Evolutionary conservation across 2,113 vertebrate species (phyloP).

Genomic region (Pedetes capensis): DNA sequence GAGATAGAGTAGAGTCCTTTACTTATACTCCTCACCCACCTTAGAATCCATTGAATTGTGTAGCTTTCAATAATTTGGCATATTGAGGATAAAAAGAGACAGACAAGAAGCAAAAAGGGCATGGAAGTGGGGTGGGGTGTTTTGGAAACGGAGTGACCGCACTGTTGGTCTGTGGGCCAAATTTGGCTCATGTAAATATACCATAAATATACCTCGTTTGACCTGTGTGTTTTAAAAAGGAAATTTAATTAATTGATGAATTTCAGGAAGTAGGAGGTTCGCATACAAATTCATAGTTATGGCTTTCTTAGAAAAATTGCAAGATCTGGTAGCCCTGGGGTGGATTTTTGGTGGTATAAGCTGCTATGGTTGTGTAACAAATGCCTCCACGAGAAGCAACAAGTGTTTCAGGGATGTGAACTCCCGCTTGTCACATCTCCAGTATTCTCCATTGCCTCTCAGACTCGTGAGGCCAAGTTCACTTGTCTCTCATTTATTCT

Average conservation of each 20-base stretch:
- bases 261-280: neutral
- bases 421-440: neutral
- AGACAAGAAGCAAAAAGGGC: neutral
- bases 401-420: neutral
- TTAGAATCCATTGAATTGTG: neutral
- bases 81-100: neutral
- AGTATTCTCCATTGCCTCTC: neutral
- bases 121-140: neutral
- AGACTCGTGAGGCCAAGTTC: neutral
- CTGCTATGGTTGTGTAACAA: neutral
- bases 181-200: neutral
- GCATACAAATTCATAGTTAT: neutral
- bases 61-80: neutral
- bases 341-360: neutral
- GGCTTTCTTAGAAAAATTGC: neutral
- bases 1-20: neutral
- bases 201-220: neutral
- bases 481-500: neutral
- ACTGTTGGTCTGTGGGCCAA: neutral
- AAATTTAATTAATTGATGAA: neutral
- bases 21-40: neutral
- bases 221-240: constrained; percentile 13
- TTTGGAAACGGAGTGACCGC: neutral
- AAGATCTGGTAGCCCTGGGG: neutral
- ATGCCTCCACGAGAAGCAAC: neutral